Percentiles rank a stretch among this genome's conserved stretches.
Conservation (phyloP, 2,113 vertebrate genomes). For the Hippocampus zosterae region DNA sequence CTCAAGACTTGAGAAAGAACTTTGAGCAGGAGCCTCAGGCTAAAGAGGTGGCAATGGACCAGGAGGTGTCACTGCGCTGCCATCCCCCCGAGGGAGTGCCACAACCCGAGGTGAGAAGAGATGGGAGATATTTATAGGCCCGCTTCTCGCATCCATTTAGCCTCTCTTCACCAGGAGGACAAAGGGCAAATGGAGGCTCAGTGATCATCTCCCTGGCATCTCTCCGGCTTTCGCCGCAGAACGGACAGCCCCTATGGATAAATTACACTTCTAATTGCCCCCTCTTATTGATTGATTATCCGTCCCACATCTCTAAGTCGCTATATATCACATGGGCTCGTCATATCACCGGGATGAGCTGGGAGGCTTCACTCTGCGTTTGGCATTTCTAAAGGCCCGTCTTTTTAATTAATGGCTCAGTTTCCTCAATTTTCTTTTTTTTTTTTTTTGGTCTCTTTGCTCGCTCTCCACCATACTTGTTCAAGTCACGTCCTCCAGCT, state of each 20-base stretch:
- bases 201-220: conserved; percentile 25
- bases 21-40: conserved; percentile 92
- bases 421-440: conserved; percentile 58
- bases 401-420: conserved; percentile 73
- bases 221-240: conserved; percentile 20
- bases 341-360: conserved; percentile 62
- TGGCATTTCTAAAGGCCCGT: conserved; percentile 67
- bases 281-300: conserved; percentile 68
- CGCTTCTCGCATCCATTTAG: conserved; percentile 50
- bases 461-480: conserved; percentile 24
- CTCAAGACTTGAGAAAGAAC: conserved; percentile 93
- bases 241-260: conserved; percentile 36
- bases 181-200: conserved; percentile 36
- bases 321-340: conserved; percentile 57
- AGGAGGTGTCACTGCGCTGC: conserved; percentile 89
- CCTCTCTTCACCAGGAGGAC: conserved; percentile 50
- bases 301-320: conserved; percentile 56
- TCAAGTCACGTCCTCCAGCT: conserved; percentile 28
- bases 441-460: conserved; percentile 19
- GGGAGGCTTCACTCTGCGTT: conserved; percentile 55
- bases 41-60: conserved; percentile 91
- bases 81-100: conserved; percentile 94
- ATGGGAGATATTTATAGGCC: conserved; percentile 61
- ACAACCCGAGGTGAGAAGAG: conserved; percentile 84
- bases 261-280: conserved; percentile 71